These are phyloP conservation scores for Chelmon rostratus DNA, from an alignment of 2,797 vertebrate genomes.

Conservation along the genomic window DNA sequence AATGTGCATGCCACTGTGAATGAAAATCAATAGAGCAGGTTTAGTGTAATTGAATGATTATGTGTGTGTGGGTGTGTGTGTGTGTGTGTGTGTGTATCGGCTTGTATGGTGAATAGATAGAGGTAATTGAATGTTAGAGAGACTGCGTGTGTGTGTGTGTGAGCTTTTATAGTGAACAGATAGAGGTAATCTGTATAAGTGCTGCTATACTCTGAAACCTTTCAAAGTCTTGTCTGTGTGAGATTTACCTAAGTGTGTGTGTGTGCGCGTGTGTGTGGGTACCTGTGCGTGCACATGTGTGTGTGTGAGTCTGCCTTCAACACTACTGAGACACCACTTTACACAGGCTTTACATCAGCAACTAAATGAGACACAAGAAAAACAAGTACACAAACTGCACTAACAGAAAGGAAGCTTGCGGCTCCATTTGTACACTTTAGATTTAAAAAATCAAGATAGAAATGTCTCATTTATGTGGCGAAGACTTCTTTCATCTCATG, in stretches of 20 bases:
- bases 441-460: background rate
- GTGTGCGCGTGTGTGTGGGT: conserved; percentile 15
- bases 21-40: conserved; percentile 72
- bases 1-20: conserved; percentile 53
- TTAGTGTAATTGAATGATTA: conserved; percentile 74
- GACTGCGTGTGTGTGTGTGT: conserved; percentile 32
- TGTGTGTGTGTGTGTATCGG: conserved; percentile 26
- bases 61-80: conserved; percentile 31
- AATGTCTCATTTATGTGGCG: background rate
- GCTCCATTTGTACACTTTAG: background rate
- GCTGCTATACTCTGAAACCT: conserved; percentile 75
- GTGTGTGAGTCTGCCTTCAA: conserved; percentile 26
- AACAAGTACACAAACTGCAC: conserved; percentile 6
- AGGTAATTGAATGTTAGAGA: conserved; percentile 72
- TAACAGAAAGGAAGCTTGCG: background rate
- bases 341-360: conserved; percentile 51
- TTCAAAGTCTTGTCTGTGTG: conserved; percentile 74
- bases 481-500: background rate
- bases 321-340: conserved; percentile 44
- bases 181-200: conserved; percentile 80
- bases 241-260: conserved; percentile 58
- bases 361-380: conserved; percentile 26
- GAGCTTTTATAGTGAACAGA: conserved; percentile 68
- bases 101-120: conserved; percentile 63
- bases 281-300: conserved; percentile 27